Evolutionary conservation across 2,888 invertebrate species (phyloP).

Genomic region (Podabrus alpinus): DNA sequence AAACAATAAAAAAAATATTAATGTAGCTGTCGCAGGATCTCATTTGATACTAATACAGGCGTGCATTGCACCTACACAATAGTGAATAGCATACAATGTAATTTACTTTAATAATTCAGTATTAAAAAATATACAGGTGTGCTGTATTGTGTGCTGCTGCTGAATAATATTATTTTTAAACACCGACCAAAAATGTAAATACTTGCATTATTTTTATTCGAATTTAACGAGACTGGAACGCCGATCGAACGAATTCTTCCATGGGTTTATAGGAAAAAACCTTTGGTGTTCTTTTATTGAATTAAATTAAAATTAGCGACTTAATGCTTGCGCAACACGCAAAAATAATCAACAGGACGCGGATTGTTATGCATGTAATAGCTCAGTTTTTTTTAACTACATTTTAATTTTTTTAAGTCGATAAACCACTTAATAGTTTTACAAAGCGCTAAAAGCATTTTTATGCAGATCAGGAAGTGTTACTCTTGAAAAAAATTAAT

Average conservation of each 20-base stretch:
- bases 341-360: neutral
- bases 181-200: neutral
- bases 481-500: neutral
- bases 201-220: neutral
- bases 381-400: neutral
- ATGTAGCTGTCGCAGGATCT: constrained; percentile 14
- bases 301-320: neutral
- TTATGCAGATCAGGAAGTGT: neutral
- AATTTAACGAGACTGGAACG: neutral
- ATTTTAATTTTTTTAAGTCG: neutral
- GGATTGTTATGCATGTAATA: no score
- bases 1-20: constrained; percentile 10
- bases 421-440: neutral
- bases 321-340: neutral
- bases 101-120: constrained; percentile 28
- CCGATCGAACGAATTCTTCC: neutral
- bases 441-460: neutral
- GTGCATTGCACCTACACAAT: constrained; percentile 32
- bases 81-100: constrained; percentile 36
- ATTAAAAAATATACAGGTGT: constrained; percentile 21
- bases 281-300: neutral
- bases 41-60: constrained; percentile 19
- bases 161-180: constrained; percentile 8
- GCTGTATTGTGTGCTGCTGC: constrained; percentile 16
- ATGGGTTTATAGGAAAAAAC: neutral